Percentiles rank a stretch among this genome's conserved stretches.
Conservation (phyloP, 2,888 invertebrate genomes). For the Xylophagus ater region DNA sequence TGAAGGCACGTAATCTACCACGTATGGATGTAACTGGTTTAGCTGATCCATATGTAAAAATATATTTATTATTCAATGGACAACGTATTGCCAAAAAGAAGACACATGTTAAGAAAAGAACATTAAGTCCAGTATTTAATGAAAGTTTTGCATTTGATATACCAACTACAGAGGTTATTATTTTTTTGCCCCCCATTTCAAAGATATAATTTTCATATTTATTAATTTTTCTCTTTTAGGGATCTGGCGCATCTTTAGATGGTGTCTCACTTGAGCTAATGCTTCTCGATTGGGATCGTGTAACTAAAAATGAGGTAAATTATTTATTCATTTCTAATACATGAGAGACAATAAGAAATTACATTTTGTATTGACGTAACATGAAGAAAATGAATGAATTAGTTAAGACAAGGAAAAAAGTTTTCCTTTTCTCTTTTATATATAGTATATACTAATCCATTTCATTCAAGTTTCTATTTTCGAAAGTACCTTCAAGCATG, state of each 20-base stretch:
- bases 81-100: slow-evolving; percentile 98
- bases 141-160: slow-evolving; percentile 98
- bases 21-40: slow-evolving; percentile 97
- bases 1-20: slow-evolving; percentile 94
- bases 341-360: no score
- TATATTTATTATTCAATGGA: slow-evolving; percentile 93
- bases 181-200: not conserved
- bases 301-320: slow-evolving; percentile 91
- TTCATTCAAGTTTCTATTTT: no score
- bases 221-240: slow-evolving; percentile 23
- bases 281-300: slow-evolving; percentile 89
- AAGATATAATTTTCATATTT: no score
- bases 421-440: no score
- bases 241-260: slow-evolving; percentile 36
- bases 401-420: no score
- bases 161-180: slow-evolving; percentile 53
- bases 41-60: slow-evolving; percentile 94
- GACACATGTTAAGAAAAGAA: slow-evolving; percentile 96
- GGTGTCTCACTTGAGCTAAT: slow-evolving; percentile 39
- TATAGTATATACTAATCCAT: no score
- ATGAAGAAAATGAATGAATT: no score
- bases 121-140: slow-evolving; percentile 96
- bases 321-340: not conserved
- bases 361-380: no score
- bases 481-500: no score